A percentile compares a stretch with the other conserved stretches of the same genome.
These are phyloP conservation scores for Brenthis daphne DNA, from an alignment of 2,888 invertebrate species.

Conservation along the genomic window DNA sequence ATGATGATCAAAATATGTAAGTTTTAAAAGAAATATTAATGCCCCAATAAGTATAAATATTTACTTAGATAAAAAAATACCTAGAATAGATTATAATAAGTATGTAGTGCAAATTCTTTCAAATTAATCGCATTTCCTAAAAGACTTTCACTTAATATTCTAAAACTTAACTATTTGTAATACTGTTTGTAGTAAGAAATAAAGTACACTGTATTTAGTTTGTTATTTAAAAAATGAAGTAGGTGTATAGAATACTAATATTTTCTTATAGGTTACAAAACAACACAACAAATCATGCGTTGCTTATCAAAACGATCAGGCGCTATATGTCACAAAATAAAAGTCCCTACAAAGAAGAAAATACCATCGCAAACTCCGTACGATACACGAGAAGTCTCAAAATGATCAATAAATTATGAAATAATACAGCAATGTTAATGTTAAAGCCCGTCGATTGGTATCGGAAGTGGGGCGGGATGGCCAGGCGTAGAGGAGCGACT, in stretches of 20 bases:
- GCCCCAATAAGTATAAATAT: too few relatives aligned
- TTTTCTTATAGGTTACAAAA: background rate
- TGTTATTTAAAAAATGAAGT: too few relatives aligned
- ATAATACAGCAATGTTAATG: constrained; percentile 59
- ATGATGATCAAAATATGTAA: too few relatives aligned
- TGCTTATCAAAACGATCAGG: constrained; percentile 19
- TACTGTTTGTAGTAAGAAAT: too few relatives aligned
- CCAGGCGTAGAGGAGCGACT: constrained; percentile 69
- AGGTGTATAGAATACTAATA: too few relatives aligned
- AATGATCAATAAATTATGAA: constrained; percentile 70
- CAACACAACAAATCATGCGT: background rate
- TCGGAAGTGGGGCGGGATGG: constrained; percentile 72
- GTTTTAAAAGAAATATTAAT: too few relatives aligned
- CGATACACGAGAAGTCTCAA: constrained; percentile 18
- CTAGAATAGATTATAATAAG: too few relatives aligned
- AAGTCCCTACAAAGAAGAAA: background rate
- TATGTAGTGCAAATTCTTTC: background rate
- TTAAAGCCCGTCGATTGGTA: constrained; percentile 71
- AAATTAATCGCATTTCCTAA: background rate
- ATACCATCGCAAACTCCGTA: background rate
- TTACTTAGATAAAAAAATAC: too few relatives aligned
- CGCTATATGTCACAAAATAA: constrained; percentile 7
- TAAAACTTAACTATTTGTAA: too few relatives aligned
- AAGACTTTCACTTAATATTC: background rate
- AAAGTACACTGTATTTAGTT: too few relatives aligned